Evolutionary conservation across 2,888 invertebrate species (phyloP).

Genomic region (Strigamia maritima): DNA sequence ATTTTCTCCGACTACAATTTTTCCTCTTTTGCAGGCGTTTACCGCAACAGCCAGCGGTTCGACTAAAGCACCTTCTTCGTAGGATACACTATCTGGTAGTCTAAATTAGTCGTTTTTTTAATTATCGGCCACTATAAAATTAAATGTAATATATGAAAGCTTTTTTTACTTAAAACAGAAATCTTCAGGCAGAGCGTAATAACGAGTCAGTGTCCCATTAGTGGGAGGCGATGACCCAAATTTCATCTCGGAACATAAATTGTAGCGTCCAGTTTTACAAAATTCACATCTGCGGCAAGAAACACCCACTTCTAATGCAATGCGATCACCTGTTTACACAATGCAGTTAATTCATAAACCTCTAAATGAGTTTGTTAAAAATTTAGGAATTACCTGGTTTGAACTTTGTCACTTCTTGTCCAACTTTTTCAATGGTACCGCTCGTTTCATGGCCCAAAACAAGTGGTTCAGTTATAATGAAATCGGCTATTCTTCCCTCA

Average conservation of each 20-base stretch:
- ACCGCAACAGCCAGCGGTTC: constrained; percentile 93
- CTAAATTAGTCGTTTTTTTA: constrained; percentile 54
- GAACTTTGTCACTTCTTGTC: constrained; percentile 57
- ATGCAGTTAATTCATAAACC: too few relatives aligned
- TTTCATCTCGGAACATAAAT: constrained; percentile 78
- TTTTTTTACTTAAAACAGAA: constrained; percentile 58
- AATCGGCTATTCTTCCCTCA: constrained; percentile 79
- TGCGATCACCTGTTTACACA: constrained; percentile 69
- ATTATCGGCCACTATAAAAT: background rate
- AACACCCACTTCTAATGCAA: constrained; percentile 91
- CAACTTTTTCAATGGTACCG: constrained; percentile 62
- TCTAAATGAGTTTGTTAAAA: background rate
- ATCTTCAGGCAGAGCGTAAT: constrained; percentile 74
- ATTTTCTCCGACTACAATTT: constrained; percentile 66
- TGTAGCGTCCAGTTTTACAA: constrained; percentile 86
- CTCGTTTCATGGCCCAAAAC: constrained; percentile 89
- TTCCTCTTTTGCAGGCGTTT: constrained; percentile 84
- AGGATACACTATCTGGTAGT: constrained; percentile 79
- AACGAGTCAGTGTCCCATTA: constrained; percentile 82
- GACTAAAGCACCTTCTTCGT: constrained; percentile 90
- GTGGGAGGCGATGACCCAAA: constrained; percentile 95
- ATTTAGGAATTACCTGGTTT: constrained; percentile 59
- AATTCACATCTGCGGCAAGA: constrained; percentile 77
- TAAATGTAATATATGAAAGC: too few relatives aligned
- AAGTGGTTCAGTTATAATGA: constrained; percentile 83